These are phyloP conservation scores for Pemphigus obesinymphae DNA, from an alignment of 1,140 invertebrate species.

Conservation along the genomic window DNA sequence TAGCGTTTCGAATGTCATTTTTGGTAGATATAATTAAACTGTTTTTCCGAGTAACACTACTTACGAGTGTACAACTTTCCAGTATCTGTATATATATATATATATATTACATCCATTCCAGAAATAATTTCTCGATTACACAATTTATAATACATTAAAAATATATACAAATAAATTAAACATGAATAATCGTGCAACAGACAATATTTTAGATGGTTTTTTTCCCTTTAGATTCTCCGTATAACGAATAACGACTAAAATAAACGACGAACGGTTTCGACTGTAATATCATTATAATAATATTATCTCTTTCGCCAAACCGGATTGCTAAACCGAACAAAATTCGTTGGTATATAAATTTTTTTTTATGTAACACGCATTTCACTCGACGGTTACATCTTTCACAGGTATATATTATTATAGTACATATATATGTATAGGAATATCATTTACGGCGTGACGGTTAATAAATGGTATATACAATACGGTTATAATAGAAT, in stretches of 20 bases:
- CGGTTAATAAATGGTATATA: no score
- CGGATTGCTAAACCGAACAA: neutral
- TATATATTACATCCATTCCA: no score
- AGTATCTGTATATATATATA: no score
- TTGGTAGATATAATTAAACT: no score
- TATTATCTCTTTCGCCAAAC: neutral
- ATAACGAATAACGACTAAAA: neutral
- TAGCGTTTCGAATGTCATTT: no score
- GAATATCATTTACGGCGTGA: neutral
- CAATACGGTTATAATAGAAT: no score
- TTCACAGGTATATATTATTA: neutral
- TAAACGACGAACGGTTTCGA: neutral
- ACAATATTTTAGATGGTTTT: neutral
- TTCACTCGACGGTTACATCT: neutral
- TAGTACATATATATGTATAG: neutral
- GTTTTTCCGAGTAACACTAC: no score
- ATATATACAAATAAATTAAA: no score
- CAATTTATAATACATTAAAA: no score
- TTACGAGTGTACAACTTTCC: no score
- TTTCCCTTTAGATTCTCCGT: neutral
- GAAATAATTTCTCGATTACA: neutral
- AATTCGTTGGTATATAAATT: neutral
- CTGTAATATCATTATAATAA: neutral
- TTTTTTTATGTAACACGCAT: conserved; percentile 1
- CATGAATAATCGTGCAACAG: neutral